Conservation (phyloP, 1,140 invertebrate species). For the Zaprionus capensis region DNA sequence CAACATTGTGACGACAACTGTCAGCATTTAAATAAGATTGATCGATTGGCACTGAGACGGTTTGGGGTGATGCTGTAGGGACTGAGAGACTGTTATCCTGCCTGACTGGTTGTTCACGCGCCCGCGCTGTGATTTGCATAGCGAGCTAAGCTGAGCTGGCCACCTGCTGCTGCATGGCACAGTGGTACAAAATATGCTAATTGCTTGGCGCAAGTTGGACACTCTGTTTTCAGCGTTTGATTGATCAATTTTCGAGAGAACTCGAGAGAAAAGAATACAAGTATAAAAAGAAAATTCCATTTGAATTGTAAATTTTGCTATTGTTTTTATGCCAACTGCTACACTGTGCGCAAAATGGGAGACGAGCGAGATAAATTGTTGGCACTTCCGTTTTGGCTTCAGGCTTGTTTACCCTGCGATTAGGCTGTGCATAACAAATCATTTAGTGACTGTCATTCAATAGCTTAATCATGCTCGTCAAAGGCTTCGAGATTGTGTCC, state of each 20-base stretch:
- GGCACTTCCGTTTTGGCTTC: conserved; percentile 68
- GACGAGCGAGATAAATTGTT: conserved; percentile 63
- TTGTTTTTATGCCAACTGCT: neutral
- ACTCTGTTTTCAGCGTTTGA: neutral
- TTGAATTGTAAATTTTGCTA: conserved; percentile 5
- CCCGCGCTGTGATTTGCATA: conserved; percentile 54
- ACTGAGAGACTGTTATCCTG: neutral
- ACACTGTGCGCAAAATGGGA: conserved; percentile 26
- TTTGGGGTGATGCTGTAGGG: conserved; percentile 24
- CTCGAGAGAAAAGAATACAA: neutral
- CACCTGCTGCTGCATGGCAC: conserved; percentile 9
- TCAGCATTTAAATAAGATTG: conserved; percentile 82
- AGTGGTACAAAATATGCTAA: conserved; percentile 22
- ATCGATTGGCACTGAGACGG: conserved; percentile 67
- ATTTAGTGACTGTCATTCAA: conserved; percentile 75
- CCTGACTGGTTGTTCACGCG: conserved; percentile 36
- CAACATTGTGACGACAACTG: conserved; percentile 75
- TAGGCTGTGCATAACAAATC: conserved; percentile 74
- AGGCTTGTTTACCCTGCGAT: conserved; percentile 50
- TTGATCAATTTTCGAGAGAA: neutral
- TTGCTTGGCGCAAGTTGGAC: neutral
- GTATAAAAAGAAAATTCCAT: conserved; percentile 1
- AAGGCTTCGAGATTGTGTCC: conserved; percentile 15
- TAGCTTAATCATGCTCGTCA: conserved; percentile 56
- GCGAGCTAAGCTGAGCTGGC: conserved; percentile 3